Conservation (phyloP, 1,140 invertebrate species). For the Scylla paramamosain region DNA sequence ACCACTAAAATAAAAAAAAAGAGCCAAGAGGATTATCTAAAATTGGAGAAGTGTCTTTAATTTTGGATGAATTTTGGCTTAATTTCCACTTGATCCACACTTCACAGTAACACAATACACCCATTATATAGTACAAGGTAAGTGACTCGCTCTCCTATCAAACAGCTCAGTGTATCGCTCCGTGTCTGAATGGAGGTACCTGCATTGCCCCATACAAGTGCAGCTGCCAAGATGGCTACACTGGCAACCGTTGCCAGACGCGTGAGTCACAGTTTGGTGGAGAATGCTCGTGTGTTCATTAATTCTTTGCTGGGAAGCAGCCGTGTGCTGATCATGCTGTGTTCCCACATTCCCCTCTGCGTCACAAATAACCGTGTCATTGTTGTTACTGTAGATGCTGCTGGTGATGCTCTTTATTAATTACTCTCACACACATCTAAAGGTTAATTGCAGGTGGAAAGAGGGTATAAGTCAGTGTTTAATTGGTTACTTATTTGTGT, state of each 20-base stretch:
- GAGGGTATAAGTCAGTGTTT: background rate
- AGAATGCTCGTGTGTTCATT: background rate
- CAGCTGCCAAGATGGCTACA: slow-evolving; percentile 91
- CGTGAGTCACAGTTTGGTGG: slow-evolving; percentile 82
- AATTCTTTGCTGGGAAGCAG: background rate
- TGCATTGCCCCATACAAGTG: slow-evolving; percentile 93
- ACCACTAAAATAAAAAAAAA: no score
- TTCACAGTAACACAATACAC: background rate
- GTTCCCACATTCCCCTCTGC: background rate
- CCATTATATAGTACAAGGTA: background rate
- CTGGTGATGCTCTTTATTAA: background rate
- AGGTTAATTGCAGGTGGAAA: background rate
- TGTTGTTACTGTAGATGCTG: background rate
- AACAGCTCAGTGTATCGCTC: slow-evolving; percentile 93
- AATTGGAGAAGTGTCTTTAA: no score
- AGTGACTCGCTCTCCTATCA: slow-evolving; percentile 7
- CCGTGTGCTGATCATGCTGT: background rate
- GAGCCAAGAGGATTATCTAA: no score
- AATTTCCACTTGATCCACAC: background rate
- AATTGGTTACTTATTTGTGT: background rate
- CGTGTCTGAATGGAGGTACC: slow-evolving; percentile 94
- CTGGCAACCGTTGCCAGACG: slow-evolving; percentile 95
- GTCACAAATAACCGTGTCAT: background rate
- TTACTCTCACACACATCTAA: background rate
- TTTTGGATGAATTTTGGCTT: no score